Evolutionary conservation across 1,140 invertebrate species (phyloP).

Genomic region (Pseudoatta argentina): DNA sequence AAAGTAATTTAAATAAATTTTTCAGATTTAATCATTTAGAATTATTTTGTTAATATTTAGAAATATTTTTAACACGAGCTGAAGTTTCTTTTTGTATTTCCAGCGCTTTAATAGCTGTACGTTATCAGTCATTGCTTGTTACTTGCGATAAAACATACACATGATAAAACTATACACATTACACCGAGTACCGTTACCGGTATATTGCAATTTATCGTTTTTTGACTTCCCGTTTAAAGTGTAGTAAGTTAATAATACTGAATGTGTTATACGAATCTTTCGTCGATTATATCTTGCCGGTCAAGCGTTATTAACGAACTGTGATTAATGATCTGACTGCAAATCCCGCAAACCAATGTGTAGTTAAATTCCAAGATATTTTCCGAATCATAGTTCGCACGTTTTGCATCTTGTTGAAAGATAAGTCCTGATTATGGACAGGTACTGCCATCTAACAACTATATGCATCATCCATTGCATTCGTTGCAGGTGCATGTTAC

Average conservation of each 20-base stretch:
- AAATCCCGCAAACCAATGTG: not conserved
- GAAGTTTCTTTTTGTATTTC: not conserved
- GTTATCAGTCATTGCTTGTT: slow-evolving; percentile 10
- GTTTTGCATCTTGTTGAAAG: not conserved
- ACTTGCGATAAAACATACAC: slow-evolving; percentile 34
- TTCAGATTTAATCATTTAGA: not conserved
- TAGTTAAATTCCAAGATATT: slow-evolving; percentile 14
- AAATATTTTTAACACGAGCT: not conserved
- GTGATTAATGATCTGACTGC: slow-evolving; percentile 8
- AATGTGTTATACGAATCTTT: not conserved
- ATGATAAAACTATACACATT: not conserved
- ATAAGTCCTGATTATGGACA: slow-evolving; percentile 5
- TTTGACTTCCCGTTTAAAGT: slow-evolving; percentile 26
- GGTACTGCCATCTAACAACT: slow-evolving; percentile 67
- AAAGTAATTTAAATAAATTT: not conserved
- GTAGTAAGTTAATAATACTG: slow-evolving; percentile 32
- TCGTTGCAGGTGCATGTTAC: not conserved
- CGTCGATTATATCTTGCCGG: slow-evolving; percentile 25
- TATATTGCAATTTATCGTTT: slow-evolving; percentile 40
- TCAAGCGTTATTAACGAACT: slow-evolving; percentile 18
- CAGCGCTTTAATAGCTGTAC: not conserved
- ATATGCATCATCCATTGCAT: slow-evolving; percentile 28
- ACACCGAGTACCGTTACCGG: slow-evolving; percentile 14
- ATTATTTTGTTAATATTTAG: not conserved
- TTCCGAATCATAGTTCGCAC: not conserved